Base-by-base conservation (phyloP, 1,140 invertebrate species). In the Globodera rostochiensis region DNA sequence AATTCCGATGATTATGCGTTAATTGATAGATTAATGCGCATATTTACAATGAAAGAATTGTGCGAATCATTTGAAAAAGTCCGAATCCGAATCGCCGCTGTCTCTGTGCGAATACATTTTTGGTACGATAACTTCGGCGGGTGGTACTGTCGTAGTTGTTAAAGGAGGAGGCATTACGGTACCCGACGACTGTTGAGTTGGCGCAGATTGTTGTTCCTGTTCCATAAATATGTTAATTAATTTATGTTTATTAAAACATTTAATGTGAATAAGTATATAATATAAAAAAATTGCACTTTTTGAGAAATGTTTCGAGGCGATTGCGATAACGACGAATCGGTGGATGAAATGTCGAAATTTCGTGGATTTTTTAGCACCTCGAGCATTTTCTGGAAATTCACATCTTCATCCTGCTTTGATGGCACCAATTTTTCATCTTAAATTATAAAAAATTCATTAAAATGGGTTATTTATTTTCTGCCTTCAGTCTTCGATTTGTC, bases 91-190 rank as follows among this genome's bases (percentile, higher is more conserved):
- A 19, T 71, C 69, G 69, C 46, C n/a, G 67, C 36, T 47, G 69
- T 71, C 69, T 36, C 69, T 71, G 69, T 71, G 25, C 11, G 69
- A 11, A 21, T 71, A 71, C 69, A 71, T 47, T 71, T 71, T n/a
- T 71, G 57, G 15, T 19, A 64, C 57, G 19, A 19, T 64, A 19
- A 64, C 57, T n/a, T 11, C 57, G 13, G 57, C 2, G 5, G 19
- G 57, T 4, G 13, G 57, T 36, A 36, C 36, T 36, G 36, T 36
- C 36, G 36, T 36, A 0, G 36, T 36, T 36, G 36, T n/a, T n/a
- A 36, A 36, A 15, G 57, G 11, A 19, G 57, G 57, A 13, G 57
- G 15, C 11, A 15, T 64, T 64, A 64, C 57, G 57, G 57, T 64
- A 19, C 5, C 19, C 11, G 19, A 64, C 57, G 57, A 15, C 19